Percentiles rank a stretch among this genome's conserved stretches.
These are phyloP conservation scores for Adineta ricciae DNA, from an alignment of 2,888 invertebrate species.

Conservation along the genomic window DNA sequence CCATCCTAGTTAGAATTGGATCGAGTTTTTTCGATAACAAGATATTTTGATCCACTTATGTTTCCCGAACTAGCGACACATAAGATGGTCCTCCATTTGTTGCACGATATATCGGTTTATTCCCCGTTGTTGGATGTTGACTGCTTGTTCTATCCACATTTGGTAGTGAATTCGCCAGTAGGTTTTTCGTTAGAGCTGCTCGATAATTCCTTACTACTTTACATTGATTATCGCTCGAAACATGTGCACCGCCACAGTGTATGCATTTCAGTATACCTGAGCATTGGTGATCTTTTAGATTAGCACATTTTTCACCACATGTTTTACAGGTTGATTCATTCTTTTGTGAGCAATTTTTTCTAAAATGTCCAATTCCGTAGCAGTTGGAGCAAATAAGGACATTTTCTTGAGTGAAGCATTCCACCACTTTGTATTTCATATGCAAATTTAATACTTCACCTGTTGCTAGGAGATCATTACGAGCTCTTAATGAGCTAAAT, in stretches of 20 bases:
- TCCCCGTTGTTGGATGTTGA: not conserved
- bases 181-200: not conserved
- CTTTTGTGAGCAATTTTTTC: not conserved
- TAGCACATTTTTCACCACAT: not conserved
- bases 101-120: not conserved
- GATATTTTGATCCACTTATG: not conserved
- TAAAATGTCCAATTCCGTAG: not conserved
- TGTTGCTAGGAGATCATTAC: not conserved
- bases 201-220: not conserved
- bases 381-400: not conserved
- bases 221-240: not conserved
- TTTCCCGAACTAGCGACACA: not conserved
- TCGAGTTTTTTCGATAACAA: not conserved
- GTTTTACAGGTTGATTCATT: not conserved
- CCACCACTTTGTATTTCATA: not conserved
- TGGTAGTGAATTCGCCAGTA: not conserved
- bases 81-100: not conserved
- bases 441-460: not conserved
- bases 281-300: not conserved
- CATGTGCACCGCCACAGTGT: not conserved
- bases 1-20: not conserved
- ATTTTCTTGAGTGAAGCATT: not conserved
- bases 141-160: not conserved
- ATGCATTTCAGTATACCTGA: not conserved
- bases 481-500: not conserved